phyloP scores from a whole-genome alignment of 2,888 invertebrate species.

The Heliconius sara region DNA sequence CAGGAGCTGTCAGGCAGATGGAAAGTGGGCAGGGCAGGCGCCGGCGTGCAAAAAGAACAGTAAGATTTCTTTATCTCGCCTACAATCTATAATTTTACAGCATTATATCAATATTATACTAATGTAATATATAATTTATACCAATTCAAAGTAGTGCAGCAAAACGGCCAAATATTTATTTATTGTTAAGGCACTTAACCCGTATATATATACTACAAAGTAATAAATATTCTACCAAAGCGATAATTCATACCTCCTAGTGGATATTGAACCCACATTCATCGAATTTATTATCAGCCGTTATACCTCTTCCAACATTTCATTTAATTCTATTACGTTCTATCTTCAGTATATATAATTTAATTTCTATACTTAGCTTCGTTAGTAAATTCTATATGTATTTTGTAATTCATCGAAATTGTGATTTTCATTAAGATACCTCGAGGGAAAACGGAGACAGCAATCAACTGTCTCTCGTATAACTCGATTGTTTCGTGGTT shows the following conservation, averaged over 20 bases:
- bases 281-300: too few relatives aligned
- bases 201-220: too few relatives aligned
- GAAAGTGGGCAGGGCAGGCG: slow-evolving; percentile 93
- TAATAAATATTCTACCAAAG: too few relatives aligned
- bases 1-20: slow-evolving; percentile 95
- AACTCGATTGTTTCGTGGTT: slow-evolving; percentile 14
- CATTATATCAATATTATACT: too few relatives aligned
- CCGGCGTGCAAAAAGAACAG: slow-evolving; percentile 94
- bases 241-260: too few relatives aligned
- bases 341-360: neutral
- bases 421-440: slow-evolving; percentile 11
- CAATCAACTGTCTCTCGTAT: slow-evolving; percentile 22
- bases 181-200: neutral
- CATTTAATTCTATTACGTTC: neutral
- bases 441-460: slow-evolving; percentile 15
- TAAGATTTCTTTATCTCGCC: slow-evolving; percentile 65
- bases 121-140: too few relatives aligned
- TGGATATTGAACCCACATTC: too few relatives aligned
- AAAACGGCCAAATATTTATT: neutral
- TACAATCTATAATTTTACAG: neutral
- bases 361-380: neutral
- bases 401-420: neutral
- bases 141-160: too few relatives aligned
- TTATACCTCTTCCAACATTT: neutral
- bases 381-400: slow-evolving; percentile 13